Base-by-base conservation (phyloP, 2,888 invertebrate species). In the Acanthosepion lycidas region DNA sequence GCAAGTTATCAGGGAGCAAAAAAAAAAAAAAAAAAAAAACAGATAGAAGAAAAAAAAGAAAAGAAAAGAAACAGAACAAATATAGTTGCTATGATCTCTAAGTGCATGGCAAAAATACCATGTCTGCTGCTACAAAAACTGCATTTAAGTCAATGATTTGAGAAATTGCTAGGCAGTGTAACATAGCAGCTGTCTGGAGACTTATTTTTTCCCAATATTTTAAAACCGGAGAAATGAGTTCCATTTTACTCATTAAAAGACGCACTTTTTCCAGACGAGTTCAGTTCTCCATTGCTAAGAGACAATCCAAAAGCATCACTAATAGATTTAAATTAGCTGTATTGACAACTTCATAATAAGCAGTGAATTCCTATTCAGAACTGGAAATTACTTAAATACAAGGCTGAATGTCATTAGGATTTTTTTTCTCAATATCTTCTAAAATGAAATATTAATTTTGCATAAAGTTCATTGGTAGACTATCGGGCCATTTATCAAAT, bases 331-430 rank as follows among this genome's bases (percentile, higher is more conserved):
- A 78, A 78, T 78, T 78, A 78, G 78, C n/a, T 18, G n/a, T n/a
- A 78, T 78, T 78, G 78, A 78, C 33, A 33, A 33, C 78, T 78
- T 78, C 15, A 78, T 78, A 78, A 78, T 78, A 78, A 33, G n/a
- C 78, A 78, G n/a, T 78, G 78, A 78, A 78, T 78, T 78, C n/a
- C 78, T 78, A 78, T 78, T 78, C 78, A 78, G n/a, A 18, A 78
- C 15, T 78, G n/a, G 15, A 12, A 78, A 78, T 18, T n/a, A 78
- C 78, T 78, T 78, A 78, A 78, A 78, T 78, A 33, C 78, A n/a
- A 5, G n/a, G 33, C 78, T 33, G 18, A n/a, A 78, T n/a, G n/a
- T 12, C n/a, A 78, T n/a, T 78, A 78, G 20, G 6, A 20, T 59
- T 59, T 23, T 42, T 33, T 59, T 59, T 23, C 23, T 59, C 59